These are phyloP conservation scores for Yasuhikotakia modesta DNA, from an alignment of 2,797 vertebrate genomes.

Conservation along the genomic window DNA sequence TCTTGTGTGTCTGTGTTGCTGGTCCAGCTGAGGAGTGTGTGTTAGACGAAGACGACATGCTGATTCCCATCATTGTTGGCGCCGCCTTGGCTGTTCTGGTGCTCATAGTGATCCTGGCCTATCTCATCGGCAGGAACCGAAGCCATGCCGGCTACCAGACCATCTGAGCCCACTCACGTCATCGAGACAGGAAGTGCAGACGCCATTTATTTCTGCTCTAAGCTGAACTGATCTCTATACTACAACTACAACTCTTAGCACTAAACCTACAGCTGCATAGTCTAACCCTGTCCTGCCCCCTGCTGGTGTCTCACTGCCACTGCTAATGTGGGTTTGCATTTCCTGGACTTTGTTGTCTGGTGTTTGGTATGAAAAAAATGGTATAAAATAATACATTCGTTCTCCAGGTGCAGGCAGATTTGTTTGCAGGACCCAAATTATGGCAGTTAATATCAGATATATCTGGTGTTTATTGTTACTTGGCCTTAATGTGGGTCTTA, in stretches of 20 bases:
- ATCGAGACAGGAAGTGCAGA: conserved; percentile 49
- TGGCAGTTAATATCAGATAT: conserved; percentile 7
- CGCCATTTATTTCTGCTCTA: conserved; percentile 64
- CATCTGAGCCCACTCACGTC: conserved; percentile 78
- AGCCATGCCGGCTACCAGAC: conserved; percentile 98
- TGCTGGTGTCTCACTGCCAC: conserved; percentile 46
- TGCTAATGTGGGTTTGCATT: conserved; percentile 58
- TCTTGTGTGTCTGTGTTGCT: no score
- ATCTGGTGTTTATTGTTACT: conserved; percentile 14
- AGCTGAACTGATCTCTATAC: neutral
- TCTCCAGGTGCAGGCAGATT: conserved; percentile 4
- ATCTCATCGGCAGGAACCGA: conserved; percentile 95
- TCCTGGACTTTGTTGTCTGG: conserved; percentile 67
- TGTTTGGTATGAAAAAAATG: conserved; percentile 33
- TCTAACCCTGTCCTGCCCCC: conserved; percentile 33
- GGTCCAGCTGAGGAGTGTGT: conserved; percentile 87
- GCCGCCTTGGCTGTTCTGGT: conserved; percentile 92
- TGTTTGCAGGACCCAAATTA: conserved; percentile 25
- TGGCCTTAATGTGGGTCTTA: conserved; percentile 17
- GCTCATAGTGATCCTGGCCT: conserved; percentile 91
- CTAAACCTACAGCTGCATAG: conserved; percentile 49
- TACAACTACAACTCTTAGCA: neutral
- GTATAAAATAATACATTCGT: conserved; percentile 33
- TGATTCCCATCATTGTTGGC: conserved; percentile 96
- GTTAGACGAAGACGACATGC: conserved; percentile 90